Base-by-base conservation (phyloP, 2,888 invertebrate genomes). In the Catocala fraxini region DNA sequence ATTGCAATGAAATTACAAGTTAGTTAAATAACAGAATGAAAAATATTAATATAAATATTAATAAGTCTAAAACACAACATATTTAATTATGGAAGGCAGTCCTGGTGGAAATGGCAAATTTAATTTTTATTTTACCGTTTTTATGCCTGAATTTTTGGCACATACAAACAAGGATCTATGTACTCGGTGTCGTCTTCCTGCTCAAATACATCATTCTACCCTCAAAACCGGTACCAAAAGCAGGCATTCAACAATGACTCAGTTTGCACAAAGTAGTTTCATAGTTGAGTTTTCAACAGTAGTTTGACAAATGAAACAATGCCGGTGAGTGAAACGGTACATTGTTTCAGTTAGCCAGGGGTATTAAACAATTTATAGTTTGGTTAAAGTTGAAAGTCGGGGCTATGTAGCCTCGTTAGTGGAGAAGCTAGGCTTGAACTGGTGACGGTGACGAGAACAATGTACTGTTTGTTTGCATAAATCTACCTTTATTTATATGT, bases 361-460 rank as follows among this genome's bases (percentile, higher is more conserved):
- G 64, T 60, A 51, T 51, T 59, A 63, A 63, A 75, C 72, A 58
- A 70, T 74, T 74, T 72, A 59, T 59, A 58, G 62, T 65, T 55
- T 51, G 25, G 46, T 46, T 13, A 45, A 56, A 60, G 60, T 61
- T 61, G 45, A 13, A 46, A 46, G 33, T 51, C 10, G 41, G 13
- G n/a, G 13, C 33, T 13, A 13, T 11, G 51, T 41, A 12, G 25
- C 11, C 47, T 47, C 15, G 25, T 59, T 59, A 59, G 46, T 33
- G 15, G 13, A 34, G 41, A 15, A 39, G 41, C 41, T 34, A 51
- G 13, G 39, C 35, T 47, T 25, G n/a, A 49, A 34, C 25, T 11
- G n/a, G 12, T 34, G 33, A 34, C 10, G 48, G 10, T 34, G 48
- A 10, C 6, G 10, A 48, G 48, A 33, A 51, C 35, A 51, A n/a